Percentiles rank a stretch among this genome's conserved stretches.
Evolutionary conservation across 2,888 invertebrate genomes (phyloP).

Genomic region (Coelopa pilipes): DNA sequence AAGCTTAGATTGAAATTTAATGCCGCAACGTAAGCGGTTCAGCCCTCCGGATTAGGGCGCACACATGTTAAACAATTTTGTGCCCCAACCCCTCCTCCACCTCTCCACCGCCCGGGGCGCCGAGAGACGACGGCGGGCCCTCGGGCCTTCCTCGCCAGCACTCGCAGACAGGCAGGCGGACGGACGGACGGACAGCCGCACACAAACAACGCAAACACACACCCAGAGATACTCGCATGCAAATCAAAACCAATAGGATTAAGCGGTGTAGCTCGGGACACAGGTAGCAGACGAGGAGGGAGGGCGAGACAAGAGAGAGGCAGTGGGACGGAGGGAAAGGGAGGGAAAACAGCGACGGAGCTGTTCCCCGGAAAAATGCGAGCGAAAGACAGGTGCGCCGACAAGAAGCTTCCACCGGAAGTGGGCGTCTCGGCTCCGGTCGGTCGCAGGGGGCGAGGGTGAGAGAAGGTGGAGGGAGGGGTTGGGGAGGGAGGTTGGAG

Average conservation of each 20-base stretch:
- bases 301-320: neutral
- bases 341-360: neutral
- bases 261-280: conserved; percentile 39
- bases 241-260: conserved; percentile 62
- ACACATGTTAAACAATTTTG: conserved; percentile 55
- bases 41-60: conserved; percentile 53
- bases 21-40: conserved; percentile 51
- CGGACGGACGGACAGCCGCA: neutral
- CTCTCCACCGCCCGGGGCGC: neutral
- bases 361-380: no score
- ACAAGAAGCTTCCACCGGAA: no score
- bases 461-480: no score
- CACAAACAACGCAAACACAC: no score
- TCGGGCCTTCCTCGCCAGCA: neutral
- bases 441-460: no score
- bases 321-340: neutral
- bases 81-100: neutral
- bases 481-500: no score
- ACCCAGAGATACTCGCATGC: conserved; percentile 46
- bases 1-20: conserved; percentile 61
- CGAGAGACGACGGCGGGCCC: neutral
- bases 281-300: conserved; percentile 43
- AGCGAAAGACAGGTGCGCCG: no score
- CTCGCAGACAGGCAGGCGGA: no score
- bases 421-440: no score